Evolutionary conservation across 2,797 vertebrate genomes (phyloP), one percentile per base, ranked within the genome.

Genomic region (Erethizon dorsatum): DNA sequence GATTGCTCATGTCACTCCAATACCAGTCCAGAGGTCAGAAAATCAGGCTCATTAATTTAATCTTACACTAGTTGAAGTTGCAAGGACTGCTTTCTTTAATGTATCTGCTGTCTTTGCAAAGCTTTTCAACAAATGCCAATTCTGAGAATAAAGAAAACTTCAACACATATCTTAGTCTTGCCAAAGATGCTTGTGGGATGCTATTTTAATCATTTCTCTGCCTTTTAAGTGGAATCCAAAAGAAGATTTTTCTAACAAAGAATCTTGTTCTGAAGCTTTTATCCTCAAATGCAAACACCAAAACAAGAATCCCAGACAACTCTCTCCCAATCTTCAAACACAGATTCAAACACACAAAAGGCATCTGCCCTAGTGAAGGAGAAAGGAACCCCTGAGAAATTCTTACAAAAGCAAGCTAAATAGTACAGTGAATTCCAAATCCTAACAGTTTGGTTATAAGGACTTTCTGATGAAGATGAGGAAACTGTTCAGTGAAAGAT

Each of bases 181-280:
- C 75, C 88, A 97, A 50, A 84, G 31, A 88, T 47, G 56, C 95
- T 97, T 97, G 26, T 82, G 80, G 75, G 96, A 59, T 83, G 83
- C 92, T 92, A 96, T 98, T 98, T 97, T 96, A 95, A 96, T 95
- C 94, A 95, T 71, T 88, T 41, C 59, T 96, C 95, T 97, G 24
- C 65, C 96, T 97, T 97, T 94, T 37, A 56, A 96, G 61, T 94
- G 31, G 67, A 65, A 95, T 78, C 54, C 94, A 98, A 69, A 75
- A 97, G 90, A 56, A 96, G 97, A 92, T 94, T 82, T 86, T 54
- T 71, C 37, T 90, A 95, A 75, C 77, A 84, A 95, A 96, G 91
- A 89, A 6, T 47, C n/a, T 90, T 96, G 45, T 97, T 97, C 94
- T 97, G 90, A 97, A 95, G 86, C 71, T 95, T 94, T 96, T 90